Conservation (phyloP, 1,140 invertebrate genomes). For the Drosophila orena region DNA sequence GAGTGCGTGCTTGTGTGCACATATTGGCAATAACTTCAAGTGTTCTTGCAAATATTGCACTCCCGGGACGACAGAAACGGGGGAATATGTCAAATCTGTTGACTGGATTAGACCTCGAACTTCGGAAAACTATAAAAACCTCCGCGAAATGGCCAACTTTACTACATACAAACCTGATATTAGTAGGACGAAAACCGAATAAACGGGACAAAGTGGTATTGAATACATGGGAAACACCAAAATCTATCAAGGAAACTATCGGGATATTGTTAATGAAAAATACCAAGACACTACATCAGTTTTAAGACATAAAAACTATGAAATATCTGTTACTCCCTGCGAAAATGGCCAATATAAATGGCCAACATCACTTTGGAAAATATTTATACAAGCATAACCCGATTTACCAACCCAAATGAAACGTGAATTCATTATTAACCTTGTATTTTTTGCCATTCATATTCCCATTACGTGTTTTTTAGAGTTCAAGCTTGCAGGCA, state of each 20-base stretch:
- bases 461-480: conserved; percentile 21
- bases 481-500: conserved; percentile 24
- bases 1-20: conserved; percentile 45
- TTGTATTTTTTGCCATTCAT: conserved; percentile 23
- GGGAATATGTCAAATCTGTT: conserved; percentile 32
- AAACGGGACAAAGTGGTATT: background rate
- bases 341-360: background rate
- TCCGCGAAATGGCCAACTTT: conserved; percentile 20
- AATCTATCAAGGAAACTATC: background rate
- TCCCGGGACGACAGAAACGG: background rate
- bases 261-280: background rate
- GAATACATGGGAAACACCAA: background rate
- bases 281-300: background rate
- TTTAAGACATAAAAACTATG: too few species aligned
- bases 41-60: conserved; percentile 77
- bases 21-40: conserved; percentile 82
- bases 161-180: conserved; percentile 11
- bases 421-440: conserved; percentile 20
- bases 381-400: background rate
- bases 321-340: too few species aligned
- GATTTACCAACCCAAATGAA: conserved; percentile 2
- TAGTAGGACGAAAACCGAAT: background rate
- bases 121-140: conserved; percentile 10
- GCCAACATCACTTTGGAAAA: background rate
- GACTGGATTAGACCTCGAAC: conserved; percentile 30